Conservation (phyloP, 2,888 invertebrate genomes). For the Fragum fragum region DNA sequence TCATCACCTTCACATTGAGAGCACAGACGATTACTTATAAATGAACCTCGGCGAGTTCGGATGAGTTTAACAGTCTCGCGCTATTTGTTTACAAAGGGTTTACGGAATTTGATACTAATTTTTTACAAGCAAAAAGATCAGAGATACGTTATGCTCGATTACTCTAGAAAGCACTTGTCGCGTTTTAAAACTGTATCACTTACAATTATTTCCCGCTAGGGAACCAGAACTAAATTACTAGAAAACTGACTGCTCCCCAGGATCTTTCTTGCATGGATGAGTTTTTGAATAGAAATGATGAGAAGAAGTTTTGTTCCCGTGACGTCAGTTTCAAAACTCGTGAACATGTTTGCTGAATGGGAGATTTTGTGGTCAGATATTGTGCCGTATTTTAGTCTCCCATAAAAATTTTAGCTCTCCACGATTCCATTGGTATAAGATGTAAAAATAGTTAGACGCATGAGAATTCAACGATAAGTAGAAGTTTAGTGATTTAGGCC, state of each 20-base stretch:
- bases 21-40: conserved; percentile 68
- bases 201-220: conserved; percentile 11
- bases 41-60: conserved; percentile 63
- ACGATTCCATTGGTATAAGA: too few relatives aligned
- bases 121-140: conserved; percentile 56
- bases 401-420: too few relatives aligned
- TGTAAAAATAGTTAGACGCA: too few relatives aligned
- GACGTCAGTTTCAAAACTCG: background rate
- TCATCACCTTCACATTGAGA: conserved; percentile 61
- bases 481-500: too few relatives aligned
- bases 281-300: background rate
- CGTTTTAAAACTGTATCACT: conserved; percentile 16
- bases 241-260: conserved; percentile 11
- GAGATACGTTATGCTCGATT: conserved; percentile 62
- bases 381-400: too few relatives aligned
- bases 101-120: conserved; percentile 62
- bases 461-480: too few relatives aligned
- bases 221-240: conserved; percentile 13
- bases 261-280: conserved; percentile 1
- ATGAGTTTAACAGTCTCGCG: conserved; percentile 66
- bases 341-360: too few relatives aligned
- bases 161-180: conserved; percentile 61
- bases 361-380: too few relatives aligned
- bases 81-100: conserved; percentile 68
- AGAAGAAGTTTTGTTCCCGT: conserved; percentile 22